Percentiles rank a stretch among this genome's conserved stretches.
These are phyloP conservation scores for Ericerus pela DNA, from an alignment of 1,140 invertebrate genomes.

Conservation along the genomic window DNA sequence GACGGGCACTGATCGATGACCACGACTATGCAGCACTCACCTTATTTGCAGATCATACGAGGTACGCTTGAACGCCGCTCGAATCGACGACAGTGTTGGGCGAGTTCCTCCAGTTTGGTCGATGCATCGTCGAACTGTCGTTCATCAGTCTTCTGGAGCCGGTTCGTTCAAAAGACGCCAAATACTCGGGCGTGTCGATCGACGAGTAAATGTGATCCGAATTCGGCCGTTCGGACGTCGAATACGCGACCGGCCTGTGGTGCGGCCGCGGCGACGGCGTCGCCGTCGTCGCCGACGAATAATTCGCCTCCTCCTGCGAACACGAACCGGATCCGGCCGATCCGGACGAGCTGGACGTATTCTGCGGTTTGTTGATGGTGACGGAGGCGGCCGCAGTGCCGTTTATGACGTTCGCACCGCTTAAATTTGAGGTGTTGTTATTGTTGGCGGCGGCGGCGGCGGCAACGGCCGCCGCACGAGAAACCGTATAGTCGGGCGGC, in stretches of 20 bases:
- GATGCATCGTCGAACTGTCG: background rate
- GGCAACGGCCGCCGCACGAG: conserved; percentile 18
- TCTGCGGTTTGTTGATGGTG: conserved; percentile 33
- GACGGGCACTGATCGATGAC: too few relatives aligned
- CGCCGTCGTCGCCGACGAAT: conserved; percentile 44
- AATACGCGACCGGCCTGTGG: conserved; percentile 36
- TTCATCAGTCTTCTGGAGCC: background rate
- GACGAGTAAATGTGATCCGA: conserved; percentile 77
- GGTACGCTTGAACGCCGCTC: background rate
- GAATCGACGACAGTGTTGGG: background rate
- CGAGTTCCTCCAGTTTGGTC: background rate
- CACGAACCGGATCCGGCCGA: conserved; percentile 15
- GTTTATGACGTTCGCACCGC: conserved; percentile 24
- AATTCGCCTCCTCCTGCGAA: conserved; percentile 30
- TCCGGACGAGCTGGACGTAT: conserved; percentile 24
- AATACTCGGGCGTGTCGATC: conserved; percentile 52
- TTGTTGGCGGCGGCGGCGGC: conserved; percentile 36
- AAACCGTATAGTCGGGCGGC: conserved; percentile 15
- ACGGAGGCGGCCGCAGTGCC: conserved; percentile 21
- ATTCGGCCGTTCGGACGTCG: conserved; percentile 41
- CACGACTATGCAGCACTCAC: too few relatives aligned
- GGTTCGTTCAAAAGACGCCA: background rate
- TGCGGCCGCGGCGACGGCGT: conserved; percentile 44
- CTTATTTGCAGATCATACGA: conserved; percentile 1
- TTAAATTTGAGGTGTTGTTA: too few relatives aligned